Percentiles rank a stretch among this genome's conserved stretches.
These are phyloP conservation scores for Noctua fimbriata DNA, from an alignment of 2,888 invertebrate species.

Conservation along the genomic window DNA sequence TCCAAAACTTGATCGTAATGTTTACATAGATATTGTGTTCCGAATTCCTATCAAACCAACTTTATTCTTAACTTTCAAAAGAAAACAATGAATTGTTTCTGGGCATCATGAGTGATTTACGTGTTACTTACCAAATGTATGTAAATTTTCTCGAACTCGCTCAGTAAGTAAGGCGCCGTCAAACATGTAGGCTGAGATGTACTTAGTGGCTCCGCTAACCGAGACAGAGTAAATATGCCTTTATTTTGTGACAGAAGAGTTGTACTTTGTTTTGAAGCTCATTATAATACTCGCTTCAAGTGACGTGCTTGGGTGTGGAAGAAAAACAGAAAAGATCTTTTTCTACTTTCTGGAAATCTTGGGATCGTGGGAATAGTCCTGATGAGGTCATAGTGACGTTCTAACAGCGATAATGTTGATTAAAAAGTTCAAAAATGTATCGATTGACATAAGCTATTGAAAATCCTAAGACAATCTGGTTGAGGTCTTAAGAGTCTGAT, in stretches of 20 bases:
- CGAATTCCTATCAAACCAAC: background rate
- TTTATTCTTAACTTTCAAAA: conserved; percentile 13
- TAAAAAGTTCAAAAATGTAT: too few species aligned
- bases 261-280: conserved; percentile 30
- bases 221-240: conserved; percentile 42
- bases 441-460: background rate
- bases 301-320: background rate
- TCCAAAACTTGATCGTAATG: background rate
- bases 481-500: background rate
- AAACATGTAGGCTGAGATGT: conserved; percentile 62
- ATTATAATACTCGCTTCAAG: conserved; percentile 22
- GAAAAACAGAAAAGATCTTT: conserved; percentile 2
- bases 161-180: conserved; percentile 53
- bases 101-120: conserved; percentile 31
- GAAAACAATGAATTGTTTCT: conserved; percentile 33
- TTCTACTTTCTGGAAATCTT: conserved; percentile 1
- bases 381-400: background rate
- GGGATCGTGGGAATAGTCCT: conserved; percentile 27
- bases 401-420: background rate
- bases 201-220: conserved; percentile 59
- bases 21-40: background rate
- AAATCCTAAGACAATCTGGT: background rate
- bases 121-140: conserved; percentile 50
- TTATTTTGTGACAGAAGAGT: conserved; percentile 38
- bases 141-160: conserved; percentile 52